These are phyloP conservation scores for Meleagris gallopavo DNA, from an alignment of 2,113 vertebrate species.

Conservation along the genomic window DNA sequence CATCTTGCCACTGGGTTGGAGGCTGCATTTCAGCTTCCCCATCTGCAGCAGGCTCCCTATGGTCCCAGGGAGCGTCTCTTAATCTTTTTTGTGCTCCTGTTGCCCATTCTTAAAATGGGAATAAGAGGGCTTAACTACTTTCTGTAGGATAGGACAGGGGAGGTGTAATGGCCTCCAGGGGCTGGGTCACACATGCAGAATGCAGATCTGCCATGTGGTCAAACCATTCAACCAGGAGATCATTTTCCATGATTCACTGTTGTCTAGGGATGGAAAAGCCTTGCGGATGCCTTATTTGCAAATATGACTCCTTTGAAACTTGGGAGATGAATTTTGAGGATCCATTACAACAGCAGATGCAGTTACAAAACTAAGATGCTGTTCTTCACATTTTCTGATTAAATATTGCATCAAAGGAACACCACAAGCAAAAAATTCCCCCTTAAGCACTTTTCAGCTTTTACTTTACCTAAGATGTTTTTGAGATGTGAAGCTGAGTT, in stretches of 20 bases:
- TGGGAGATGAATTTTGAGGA: neutral
- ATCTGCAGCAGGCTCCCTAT: neutral
- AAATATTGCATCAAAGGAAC: slow-evolving; percentile 5
- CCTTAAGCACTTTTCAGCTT: neutral
- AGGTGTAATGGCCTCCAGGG: neutral
- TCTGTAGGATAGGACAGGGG: neutral
- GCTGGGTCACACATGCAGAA: neutral
- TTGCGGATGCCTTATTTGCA: neutral
- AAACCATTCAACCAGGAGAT: neutral
- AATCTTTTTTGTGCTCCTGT: neutral
- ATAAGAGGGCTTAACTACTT: neutral
- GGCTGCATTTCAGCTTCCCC: neutral
- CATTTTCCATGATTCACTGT: accelerated
- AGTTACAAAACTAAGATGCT: neutral
- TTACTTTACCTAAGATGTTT: neutral
- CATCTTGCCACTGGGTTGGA: neutral
- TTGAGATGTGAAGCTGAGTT: neutral
- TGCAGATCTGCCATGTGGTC: neutral
- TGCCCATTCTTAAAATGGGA: neutral
- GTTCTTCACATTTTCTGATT: neutral
- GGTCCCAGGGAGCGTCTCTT: neutral
- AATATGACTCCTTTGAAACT: neutral
- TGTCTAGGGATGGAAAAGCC: neutral
- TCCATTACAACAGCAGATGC: neutral
- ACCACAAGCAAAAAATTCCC: neutral